These are phyloP conservation scores for Drosophila mettleri DNA, from an alignment of 2,888 invertebrate genomes.

Conservation along the genomic window DNA sequence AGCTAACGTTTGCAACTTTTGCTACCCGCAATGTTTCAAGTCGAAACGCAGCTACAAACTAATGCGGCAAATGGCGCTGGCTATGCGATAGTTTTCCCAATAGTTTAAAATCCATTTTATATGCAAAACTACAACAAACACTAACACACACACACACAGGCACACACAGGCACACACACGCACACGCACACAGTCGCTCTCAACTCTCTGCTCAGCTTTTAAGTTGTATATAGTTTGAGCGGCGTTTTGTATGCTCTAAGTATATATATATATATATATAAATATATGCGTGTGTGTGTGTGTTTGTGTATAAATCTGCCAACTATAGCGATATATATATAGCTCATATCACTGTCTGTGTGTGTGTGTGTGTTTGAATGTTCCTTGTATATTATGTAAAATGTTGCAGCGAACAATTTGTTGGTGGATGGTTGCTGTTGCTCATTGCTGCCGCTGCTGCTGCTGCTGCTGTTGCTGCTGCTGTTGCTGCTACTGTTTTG, in stretches of 20 bases:
- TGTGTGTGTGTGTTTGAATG: constrained; percentile 41
- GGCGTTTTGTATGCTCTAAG: constrained; percentile 55
- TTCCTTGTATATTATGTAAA: constrained; percentile 76
- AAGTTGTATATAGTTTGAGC: constrained; percentile 64
- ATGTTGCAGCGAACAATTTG: constrained; percentile 70
- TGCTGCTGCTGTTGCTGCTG: constrained; percentile 46
- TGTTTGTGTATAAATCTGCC: constrained; percentile 33
- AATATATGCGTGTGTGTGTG: constrained; percentile 17
- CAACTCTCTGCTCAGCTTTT: constrained; percentile 46
- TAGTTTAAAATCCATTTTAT: constrained; percentile 78
- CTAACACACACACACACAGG: constrained; percentile 15
- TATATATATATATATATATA: constrained; percentile 38
- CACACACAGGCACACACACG: constrained; percentile 14
- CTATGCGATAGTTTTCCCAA: constrained; percentile 75
- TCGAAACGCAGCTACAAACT: constrained; percentile 60
- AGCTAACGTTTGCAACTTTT: constrained; percentile 40
- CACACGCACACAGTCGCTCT: constrained; percentile 31
- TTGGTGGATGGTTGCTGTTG: constrained; percentile 59
- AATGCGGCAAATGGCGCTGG: constrained; percentile 64
- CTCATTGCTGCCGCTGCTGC: constrained; percentile 28
- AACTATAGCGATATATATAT: constrained; percentile 32
- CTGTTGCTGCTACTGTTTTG: constrained; percentile 43
- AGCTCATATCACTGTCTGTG: constrained; percentile 17
- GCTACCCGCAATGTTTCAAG: constrained; percentile 62
- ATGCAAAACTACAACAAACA: constrained; percentile 58